Evolutionary conservation across 2,113 vertebrate genomes (phyloP).

Genomic region (Copsychus sechellarum): DNA sequence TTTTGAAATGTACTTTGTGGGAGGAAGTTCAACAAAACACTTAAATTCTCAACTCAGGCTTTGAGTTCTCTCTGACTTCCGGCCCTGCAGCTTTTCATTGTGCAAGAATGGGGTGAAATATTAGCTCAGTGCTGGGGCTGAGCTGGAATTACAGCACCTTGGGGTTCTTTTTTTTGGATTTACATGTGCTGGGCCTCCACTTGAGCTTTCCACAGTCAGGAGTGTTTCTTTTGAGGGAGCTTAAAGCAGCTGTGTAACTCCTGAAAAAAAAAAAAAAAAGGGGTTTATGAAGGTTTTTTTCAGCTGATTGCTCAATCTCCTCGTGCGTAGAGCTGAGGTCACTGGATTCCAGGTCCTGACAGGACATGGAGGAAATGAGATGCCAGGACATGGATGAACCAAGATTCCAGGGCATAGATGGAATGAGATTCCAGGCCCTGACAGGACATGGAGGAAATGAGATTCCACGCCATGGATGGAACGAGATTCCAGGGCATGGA

Average conservation of each 20-base stretch:
- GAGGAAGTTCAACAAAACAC: constrained; percentile 60
- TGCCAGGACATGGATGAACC: neutral
- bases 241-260: neutral
- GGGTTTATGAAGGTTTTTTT: neutral
- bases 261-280: neutral
- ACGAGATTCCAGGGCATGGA: neutral
- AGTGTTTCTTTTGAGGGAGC: neutral
- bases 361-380: neutral
- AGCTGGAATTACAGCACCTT: neutral
- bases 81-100: neutral
- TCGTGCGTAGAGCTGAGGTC: accelerated
- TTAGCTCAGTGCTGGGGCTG: neutral
- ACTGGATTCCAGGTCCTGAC: neutral
- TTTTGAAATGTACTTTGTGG: constrained; percentile 38
- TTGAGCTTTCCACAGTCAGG: neutral
- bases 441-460: accelerated
- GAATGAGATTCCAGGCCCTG: neutral
- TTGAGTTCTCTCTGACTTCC: constrained; percentile 17
- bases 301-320: neutral
- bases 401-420: neutral
- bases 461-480: neutral
- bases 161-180: neutral
- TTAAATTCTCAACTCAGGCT: neutral
- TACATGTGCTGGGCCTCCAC: neutral
- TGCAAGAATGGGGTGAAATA: neutral